These are phyloP conservation scores for Yoshiicerus persimilis DNA, from an alignment of 1,140 invertebrate species.

Conservation along the genomic window DNA sequence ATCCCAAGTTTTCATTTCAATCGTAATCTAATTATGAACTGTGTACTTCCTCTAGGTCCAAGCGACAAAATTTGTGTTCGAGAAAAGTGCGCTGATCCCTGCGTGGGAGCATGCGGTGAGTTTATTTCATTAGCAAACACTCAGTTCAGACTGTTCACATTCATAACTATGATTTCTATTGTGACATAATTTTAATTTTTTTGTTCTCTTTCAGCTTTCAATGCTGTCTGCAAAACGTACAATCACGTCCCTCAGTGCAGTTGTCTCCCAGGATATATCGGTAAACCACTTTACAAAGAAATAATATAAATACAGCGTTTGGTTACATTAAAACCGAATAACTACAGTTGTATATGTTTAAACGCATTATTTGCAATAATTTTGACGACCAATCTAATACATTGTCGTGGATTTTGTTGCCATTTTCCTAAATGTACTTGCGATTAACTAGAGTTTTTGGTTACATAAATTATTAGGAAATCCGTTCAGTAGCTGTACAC, in stretches of 20 bases:
- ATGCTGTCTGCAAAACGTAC: constrained; percentile 65
- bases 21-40: constrained; percentile 51
- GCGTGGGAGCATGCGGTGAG: constrained; percentile 69
- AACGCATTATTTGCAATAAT: no score
- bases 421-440: no score
- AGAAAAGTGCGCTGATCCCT: constrained; percentile 77
- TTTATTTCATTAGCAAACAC: not conserved
- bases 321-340: no score
- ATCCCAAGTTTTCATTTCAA: no score
- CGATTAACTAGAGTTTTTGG: constrained; percentile 62
- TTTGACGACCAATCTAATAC: no score
- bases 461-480: constrained; percentile 63
- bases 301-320: no score
- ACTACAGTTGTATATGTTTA: no score
- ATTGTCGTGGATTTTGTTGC: no score
- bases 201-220: constrained; percentile 57
- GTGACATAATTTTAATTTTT: not conserved
- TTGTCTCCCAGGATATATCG: constrained; percentile 52
- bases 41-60: not conserved
- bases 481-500: not conserved
- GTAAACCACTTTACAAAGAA: constrained; percentile 53
- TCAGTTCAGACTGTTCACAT: not conserved
- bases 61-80: constrained; percentile 65
- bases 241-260: not conserved
- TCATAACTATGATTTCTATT: not conserved